Evolutionary conservation across 2,888 invertebrate species (phyloP).

Genomic region (Drosophila tripunctata): DNA sequence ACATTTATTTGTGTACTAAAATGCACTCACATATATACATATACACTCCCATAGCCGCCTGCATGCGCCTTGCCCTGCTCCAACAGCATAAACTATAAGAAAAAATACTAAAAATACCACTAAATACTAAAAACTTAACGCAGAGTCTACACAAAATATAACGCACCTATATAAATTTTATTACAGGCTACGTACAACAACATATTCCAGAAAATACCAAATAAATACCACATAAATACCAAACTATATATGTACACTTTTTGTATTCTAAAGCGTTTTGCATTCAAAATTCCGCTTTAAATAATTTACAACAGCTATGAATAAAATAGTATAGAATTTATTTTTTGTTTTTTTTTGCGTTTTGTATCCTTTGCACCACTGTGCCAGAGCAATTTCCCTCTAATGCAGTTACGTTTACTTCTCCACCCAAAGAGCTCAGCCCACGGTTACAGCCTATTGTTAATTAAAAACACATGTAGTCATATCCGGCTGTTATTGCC

Average conservation of each 20-base stretch:
- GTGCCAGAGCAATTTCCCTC: conserved; percentile 4
- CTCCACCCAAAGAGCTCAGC: background rate
- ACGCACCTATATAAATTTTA: conserved; percentile 6
- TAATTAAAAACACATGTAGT: conserved; percentile 53
- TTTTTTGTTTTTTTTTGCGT: too few species aligned
- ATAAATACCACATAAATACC: background rate
- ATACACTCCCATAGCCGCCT: conserved; percentile 25
- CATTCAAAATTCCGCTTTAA: too few species aligned
- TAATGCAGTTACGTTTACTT: conserved; percentile 8
- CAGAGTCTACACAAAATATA: conserved; percentile 29
- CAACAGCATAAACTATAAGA: background rate
- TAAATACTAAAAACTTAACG: conserved; percentile 18
- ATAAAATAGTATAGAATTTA: background rate
- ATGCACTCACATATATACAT: conserved; percentile 9
- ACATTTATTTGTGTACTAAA: conserved; percentile 12
- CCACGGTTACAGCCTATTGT: conserved; percentile 22
- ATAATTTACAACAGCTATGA: background rate
- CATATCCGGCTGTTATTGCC: conserved; percentile 12
- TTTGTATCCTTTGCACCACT: background rate
- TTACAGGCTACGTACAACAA: background rate
- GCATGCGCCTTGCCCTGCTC: conserved; percentile 51
- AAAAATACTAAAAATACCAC: background rate
- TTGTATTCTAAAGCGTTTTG: too few species aligned
- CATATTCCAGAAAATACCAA: background rate
- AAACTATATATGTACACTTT: too few species aligned